phyloP scores from a whole-genome alignment of 1,140 invertebrate genomes.

The Lasioglossum baleicum region DNA sequence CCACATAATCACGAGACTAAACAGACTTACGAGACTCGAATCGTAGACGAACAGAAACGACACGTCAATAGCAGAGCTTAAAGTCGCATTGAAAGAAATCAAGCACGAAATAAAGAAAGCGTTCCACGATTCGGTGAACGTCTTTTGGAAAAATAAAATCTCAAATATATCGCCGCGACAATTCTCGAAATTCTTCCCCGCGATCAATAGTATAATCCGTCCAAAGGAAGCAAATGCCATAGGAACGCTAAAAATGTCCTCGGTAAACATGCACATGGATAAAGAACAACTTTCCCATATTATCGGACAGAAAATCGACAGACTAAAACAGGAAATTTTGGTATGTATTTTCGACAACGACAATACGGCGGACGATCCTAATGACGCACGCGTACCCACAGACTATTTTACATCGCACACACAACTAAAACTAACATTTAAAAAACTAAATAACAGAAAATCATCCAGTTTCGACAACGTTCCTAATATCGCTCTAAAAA shows the following conservation, averaged over 20 bases:
- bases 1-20: background rate
- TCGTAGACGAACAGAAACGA: no score
- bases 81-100: no score
- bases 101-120: no score
- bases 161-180: background rate
- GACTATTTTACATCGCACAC: background rate
- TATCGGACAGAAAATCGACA: no score
- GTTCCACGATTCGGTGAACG: no score
- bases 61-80: no score
- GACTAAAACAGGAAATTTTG: no score
- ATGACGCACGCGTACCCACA: background rate
- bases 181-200: background rate
- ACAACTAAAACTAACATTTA: constrained; percentile 2
- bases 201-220: background rate
- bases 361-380: background rate
- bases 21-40: background rate
- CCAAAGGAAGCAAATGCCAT: background rate
- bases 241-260: background rate
- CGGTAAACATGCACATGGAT: background rate
- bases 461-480: background rate
- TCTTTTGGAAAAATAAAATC: background rate
- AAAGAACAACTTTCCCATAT: background rate
- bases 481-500: constrained; percentile 20
- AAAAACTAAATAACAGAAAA: constrained; percentile 16
- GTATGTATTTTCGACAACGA: background rate